A percentile compares a stretch with the other conserved stretches of the same genome.
These are phyloP conservation scores for Synaphobranchus kaupii DNA, from an alignment of 2,797 vertebrate genomes.

Conservation along the genomic window DNA sequence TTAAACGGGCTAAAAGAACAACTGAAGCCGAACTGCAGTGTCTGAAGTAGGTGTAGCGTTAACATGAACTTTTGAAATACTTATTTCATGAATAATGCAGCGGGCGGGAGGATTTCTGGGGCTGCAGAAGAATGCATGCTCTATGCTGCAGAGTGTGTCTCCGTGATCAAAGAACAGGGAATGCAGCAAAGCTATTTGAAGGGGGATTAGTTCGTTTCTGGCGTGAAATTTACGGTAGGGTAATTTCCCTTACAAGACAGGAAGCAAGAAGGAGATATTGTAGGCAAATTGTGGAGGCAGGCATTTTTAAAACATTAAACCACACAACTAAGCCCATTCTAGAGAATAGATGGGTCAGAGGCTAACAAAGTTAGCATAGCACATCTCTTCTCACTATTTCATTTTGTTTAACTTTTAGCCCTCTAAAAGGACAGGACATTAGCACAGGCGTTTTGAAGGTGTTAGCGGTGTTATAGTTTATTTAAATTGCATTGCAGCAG, in stretches of 20 bases:
- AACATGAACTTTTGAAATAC: background rate
- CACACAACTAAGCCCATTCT: background rate
- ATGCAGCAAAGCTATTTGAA: background rate
- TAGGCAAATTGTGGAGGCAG: background rate
- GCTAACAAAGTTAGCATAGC: background rate
- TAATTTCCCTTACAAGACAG: background rate
- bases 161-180: background rate
- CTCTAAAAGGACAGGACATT: background rate
- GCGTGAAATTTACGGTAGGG: background rate
- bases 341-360: background rate
- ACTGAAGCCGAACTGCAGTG: background rate
- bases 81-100: background rate
- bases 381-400: background rate
- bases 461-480: too few relatives aligned
- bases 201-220: background rate
- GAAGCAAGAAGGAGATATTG: slow-evolving; percentile 27
- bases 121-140: background rate
- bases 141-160: background rate
- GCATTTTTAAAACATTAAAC: background rate
- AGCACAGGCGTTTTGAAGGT: background rate
- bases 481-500: too few relatives aligned
- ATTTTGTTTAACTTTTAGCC: background rate
- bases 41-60: background rate
- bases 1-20: background rate
- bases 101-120: background rate